phyloP scores from a whole-genome alignment of 2,888 invertebrate species.

The Chrysodeixis includens region DNA sequence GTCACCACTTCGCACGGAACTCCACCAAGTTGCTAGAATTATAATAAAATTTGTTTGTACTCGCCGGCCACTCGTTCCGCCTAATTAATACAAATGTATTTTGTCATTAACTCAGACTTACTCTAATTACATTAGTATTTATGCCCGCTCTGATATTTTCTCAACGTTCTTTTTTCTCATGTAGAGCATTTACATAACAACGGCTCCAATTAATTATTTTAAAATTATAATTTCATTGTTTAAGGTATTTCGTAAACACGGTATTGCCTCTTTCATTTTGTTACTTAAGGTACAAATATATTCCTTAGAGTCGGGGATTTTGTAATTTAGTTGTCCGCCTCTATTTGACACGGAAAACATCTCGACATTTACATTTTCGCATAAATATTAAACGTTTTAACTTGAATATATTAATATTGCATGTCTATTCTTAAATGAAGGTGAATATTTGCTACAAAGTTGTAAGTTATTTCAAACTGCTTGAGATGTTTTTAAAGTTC shows the following conservation, averaged over 20 bases:
- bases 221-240: conserved; percentile 44
- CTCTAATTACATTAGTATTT: conserved; percentile 46
- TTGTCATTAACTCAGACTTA: conserved; percentile 39
- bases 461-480: conserved; percentile 33
- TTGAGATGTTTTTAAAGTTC: conserved; percentile 16
- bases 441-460: conserved; percentile 32
- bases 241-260: conserved; percentile 36
- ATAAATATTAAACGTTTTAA: conserved; percentile 68
- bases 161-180: conserved; percentile 45
- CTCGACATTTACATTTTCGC: conserved; percentile 63
- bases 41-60: conserved; percentile 59
- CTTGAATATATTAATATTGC: conserved; percentile 57
- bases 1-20: conserved; percentile 50
- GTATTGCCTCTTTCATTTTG: conserved; percentile 31
- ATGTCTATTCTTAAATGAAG: conserved; percentile 43
- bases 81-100: conserved; percentile 66
- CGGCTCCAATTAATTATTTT: conserved; percentile 50
- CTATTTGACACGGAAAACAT: conserved; percentile 59
- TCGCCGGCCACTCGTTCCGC: conserved; percentile 61
- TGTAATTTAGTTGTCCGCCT: conserved; percentile 54
- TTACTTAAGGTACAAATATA: conserved; percentile 42
- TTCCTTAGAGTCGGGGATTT: conserved; percentile 42
- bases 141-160: conserved; percentile 30
- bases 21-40: conserved; percentile 62
- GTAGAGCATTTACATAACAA: conserved; percentile 51